These are phyloP conservation scores for Gryllus bimaculatus DNA, from an alignment of 1,140 invertebrate genomes.

Conservation along the genomic window DNA sequence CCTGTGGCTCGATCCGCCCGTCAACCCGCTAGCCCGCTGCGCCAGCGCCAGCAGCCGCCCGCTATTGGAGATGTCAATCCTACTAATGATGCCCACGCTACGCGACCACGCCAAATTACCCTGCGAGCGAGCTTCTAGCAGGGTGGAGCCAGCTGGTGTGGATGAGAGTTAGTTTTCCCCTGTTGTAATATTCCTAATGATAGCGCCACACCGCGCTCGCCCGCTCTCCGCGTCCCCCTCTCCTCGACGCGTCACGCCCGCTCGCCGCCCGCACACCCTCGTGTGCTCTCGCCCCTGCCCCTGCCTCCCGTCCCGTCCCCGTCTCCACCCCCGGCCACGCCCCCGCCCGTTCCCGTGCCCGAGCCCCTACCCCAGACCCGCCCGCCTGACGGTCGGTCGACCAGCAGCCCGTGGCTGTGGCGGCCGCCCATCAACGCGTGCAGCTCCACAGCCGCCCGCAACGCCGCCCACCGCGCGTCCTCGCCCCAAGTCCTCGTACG, in stretches of 20 bases:
- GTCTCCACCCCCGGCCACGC: too few relatives aligned
- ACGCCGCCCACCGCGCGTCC: too few relatives aligned
- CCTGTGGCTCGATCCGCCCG: not conserved
- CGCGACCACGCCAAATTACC: slow-evolving; percentile 34
- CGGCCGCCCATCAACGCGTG: not conserved
- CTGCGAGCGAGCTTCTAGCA: slow-evolving; percentile 21
- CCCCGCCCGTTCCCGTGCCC: too few relatives aligned
- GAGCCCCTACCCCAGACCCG: too few relatives aligned
- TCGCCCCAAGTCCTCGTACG: too few relatives aligned
- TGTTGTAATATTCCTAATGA: slow-evolving; percentile 37
- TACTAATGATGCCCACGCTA: slow-evolving; percentile 33
- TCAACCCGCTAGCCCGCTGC: not conserved
- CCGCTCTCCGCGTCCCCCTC: not conserved
- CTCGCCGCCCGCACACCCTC: not conserved
- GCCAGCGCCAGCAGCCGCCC: slow-evolving; percentile 6
- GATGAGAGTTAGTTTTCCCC: slow-evolving; percentile 34
- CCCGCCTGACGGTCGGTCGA: too few relatives aligned
- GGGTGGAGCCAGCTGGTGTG: slow-evolving; percentile 32
- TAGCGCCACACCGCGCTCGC: slow-evolving; percentile 28
- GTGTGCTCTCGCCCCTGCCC: not conserved
- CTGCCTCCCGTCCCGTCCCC: too few relatives aligned
- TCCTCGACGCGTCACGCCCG: slow-evolving; percentile 2
- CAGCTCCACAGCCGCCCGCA: not conserved
- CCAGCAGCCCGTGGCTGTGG: too few relatives aligned
- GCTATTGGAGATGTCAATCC: slow-evolving; percentile 31